A percentile compares a stretch with the other conserved stretches of the same genome.
These are phyloP conservation scores for Agriopis leucophaearia DNA, from an alignment of 2,888 invertebrate species.

Conservation along the genomic window DNA sequence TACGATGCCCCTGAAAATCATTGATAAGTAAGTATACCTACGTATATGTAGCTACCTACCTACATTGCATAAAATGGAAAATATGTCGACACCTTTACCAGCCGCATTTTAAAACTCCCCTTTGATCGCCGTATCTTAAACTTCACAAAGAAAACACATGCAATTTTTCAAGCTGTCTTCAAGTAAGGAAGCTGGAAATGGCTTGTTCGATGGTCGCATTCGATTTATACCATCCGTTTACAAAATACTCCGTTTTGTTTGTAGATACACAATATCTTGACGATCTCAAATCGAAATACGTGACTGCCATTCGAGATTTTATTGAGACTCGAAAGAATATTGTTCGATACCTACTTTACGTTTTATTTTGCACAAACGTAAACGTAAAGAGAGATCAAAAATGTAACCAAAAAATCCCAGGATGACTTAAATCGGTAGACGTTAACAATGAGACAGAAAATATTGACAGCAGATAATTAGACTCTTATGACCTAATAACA, in stretches of 20 bases:
- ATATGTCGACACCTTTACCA: too few relatives aligned
- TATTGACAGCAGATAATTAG: too few relatives aligned
- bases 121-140: background rate
- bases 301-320: constrained; percentile 38
- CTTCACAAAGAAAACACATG: constrained; percentile 1
- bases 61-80: background rate
- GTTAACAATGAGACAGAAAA: background rate
- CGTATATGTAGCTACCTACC: background rate
- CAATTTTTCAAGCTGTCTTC: background rate
- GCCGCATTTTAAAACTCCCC: background rate
- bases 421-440: background rate
- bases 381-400: background rate
- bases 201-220: constrained; percentile 10
- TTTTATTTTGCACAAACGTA: background rate
- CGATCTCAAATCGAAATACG: constrained; percentile 43
- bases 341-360: background rate
- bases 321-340: constrained; percentile 5
- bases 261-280: constrained; percentile 43
- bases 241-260: constrained; percentile 44
- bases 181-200: constrained; percentile 15
- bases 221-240: constrained; percentile 44
- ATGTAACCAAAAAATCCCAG: too few relatives aligned
- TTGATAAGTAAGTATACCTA: too few relatives aligned
- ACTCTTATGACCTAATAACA: too few relatives aligned
- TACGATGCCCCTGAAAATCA: too few relatives aligned